phyloP scores from a whole-genome alignment of 2,113 vertebrate species.

The Cavia porcellus region DNA sequence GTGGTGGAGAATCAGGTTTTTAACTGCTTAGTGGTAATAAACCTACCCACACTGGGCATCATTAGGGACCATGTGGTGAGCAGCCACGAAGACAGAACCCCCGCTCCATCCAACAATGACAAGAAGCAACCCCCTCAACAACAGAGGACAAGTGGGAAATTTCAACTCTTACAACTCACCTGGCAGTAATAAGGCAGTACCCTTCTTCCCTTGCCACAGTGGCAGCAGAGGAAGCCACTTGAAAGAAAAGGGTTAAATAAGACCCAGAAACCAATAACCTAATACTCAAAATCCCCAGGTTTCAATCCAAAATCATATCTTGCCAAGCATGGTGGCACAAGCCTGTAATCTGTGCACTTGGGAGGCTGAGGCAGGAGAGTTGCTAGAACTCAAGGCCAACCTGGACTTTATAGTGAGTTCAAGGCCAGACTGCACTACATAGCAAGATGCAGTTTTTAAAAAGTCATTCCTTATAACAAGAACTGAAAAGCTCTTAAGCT shows the following conservation, averaged over 20 bases:
- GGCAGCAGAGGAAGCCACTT: background rate
- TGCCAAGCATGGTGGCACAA: background rate
- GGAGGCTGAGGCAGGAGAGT: background rate
- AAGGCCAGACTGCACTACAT: background rate
- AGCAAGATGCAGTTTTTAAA: background rate
- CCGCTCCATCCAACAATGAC: background rate
- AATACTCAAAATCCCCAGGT: background rate
- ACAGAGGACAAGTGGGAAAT: background rate
- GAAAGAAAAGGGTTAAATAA: constrained; percentile 34
- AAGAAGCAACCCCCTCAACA: background rate
- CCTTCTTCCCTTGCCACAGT: background rate
- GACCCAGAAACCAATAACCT: background rate
- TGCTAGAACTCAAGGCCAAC: background rate
- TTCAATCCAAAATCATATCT: background rate
- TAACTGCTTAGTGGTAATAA: background rate
- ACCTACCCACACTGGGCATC: background rate
- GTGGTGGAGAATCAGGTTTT: background rate
- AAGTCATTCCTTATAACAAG: background rate
- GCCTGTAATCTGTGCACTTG: background rate
- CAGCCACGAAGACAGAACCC: background rate
- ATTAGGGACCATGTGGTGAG: background rate
- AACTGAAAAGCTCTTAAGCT: background rate
- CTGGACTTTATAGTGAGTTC: background rate
- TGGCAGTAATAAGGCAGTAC: background rate
- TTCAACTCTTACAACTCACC: background rate